Evolutionary conservation across 2,797 vertebrate species (phyloP), one percentile per base, ranked within the genome.

Genomic region (Melanotaenia trifasciata): DNA sequence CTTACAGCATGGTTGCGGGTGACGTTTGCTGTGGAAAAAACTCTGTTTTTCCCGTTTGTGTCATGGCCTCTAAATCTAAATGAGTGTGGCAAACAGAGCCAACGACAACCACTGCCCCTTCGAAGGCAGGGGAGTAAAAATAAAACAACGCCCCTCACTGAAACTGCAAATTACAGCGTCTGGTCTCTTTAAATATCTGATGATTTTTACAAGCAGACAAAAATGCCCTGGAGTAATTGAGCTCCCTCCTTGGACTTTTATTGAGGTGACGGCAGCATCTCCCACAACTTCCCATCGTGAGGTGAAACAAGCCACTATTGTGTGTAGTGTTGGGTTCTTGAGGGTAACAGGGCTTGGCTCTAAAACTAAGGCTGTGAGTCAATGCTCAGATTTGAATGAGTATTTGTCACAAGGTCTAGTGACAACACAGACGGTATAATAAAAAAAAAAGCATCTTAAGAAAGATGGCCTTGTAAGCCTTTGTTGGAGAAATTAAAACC

Each of bases 191-290:
- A 82, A 89, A 89, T 87, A 89, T 90, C 85, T 90, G 87, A 92
- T 89, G 85, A 92, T 90, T 93, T 92, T 93, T 91, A 91, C 87
- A 88, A 92, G 90, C 85, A 85, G 90, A 89, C 81, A 82, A 90
- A 93, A 89, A 86, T 85, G 82, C 72, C 80, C 36, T 2, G 1
- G 69, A 85, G 86, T 83, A 89, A 90, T 62, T 88, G 78, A 81
- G 81, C 87, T 85, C 83, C 76, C 83, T 90, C 78, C 83, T 73
- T 73, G 71, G 82, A 90, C 84, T 80, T 94, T 90, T 91, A 91
- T 89, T 92, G 80, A 86, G 91, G 87, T 90, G 92, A 92, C 84
- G 81, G 91, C 92, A 92, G 85, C 78, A 89, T 90, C 86, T 92
- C 88, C 81, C 79, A 70, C 79, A 80, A 86, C 78, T 89, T 81